phyloP scores from a whole-genome alignment of 2,888 invertebrate species.

The Anaspis maculata region DNA sequence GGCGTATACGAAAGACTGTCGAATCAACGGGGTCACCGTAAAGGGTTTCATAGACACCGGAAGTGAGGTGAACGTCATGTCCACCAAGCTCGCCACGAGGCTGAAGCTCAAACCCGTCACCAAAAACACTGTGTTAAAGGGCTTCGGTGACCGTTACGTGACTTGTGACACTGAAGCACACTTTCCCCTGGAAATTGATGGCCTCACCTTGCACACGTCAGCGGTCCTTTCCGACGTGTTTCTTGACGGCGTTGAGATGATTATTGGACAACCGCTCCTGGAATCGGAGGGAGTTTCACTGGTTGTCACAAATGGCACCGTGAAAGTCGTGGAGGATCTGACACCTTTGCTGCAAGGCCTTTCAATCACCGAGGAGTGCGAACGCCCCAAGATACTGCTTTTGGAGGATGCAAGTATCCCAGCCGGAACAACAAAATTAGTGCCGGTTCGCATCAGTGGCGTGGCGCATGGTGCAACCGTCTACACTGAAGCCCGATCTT shows the following conservation, averaged over 20 bases:
- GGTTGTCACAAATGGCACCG: no score
- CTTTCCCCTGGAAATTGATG: constrained; percentile 3
- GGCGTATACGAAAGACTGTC: background rate
- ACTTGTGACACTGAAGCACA: background rate
- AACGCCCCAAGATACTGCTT: background rate
- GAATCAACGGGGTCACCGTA: background rate
- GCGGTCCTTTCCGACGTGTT: constrained; percentile 4
- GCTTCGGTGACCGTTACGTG: constrained; percentile 4
- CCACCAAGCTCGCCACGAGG: background rate
- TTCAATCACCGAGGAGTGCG: background rate
- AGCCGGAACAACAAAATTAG: background rate
- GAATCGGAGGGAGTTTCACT: background rate
- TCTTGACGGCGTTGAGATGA: constrained; percentile 4
- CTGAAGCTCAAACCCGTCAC: background rate
- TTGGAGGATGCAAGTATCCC: background rate
- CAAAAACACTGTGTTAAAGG: constrained; percentile 6
- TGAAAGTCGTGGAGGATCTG: no score
- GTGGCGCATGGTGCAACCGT: background rate
- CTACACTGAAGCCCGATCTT: background rate
- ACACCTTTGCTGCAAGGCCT: background rate
- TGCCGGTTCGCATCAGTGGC: background rate
- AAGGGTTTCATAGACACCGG: background rate
- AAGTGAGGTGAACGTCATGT: background rate
- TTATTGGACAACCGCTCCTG: constrained; percentile 7
- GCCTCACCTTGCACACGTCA: background rate